Evolutionary conservation across 2,113 vertebrate species (phyloP), one percentile per base, ranked within the genome.

Genomic region (Trochalopteron elliotii): DNA sequence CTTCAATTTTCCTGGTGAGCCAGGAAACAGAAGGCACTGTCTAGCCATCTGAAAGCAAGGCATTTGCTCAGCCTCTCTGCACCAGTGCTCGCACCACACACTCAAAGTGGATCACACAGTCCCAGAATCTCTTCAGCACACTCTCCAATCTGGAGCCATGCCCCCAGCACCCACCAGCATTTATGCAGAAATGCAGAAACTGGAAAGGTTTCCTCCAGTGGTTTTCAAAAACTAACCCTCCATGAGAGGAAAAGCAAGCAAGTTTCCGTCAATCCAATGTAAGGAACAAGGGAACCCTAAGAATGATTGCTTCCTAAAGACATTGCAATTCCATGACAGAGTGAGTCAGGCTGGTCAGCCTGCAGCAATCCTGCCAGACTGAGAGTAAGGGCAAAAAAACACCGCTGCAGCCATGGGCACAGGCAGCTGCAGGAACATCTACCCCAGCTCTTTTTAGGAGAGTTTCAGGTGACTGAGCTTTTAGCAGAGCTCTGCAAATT

Each of bases 381-480:
- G 33, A 57, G 18, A 50, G 7, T 11, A 67, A 42, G 64, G 24
- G 55, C 55, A 94, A 52, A 71, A 82, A 83, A 76, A 39, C 0
- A 2, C 30, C 25, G 12, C 64, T 89, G 45, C 30, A 76, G 59
- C 27, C 65, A 64, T 0, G 0, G 52, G 50, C 55, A 79, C 33
- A 85, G 60, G 28, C 57, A 76, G 63, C 87, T 80, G n/a, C 35
- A 87, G 40, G 37, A 93, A 74, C 33, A 60, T 45, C 64, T 68
- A 33, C 31, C 52, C 45, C 9, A 76, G 33, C 59, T 77, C 55
- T 52, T 87, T 72, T 63, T 28, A 91, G 20, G 15, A 78, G 61
- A 94, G 55, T 92, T 96, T 90, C 94, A 93, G 90, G 92, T 87
- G 79, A 89, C 72, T 25, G 69, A 80, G 37, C 30, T 94, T 93